Conservation (phyloP, 2,113 vertebrate species). For the Epinephelus moara region DNA sequence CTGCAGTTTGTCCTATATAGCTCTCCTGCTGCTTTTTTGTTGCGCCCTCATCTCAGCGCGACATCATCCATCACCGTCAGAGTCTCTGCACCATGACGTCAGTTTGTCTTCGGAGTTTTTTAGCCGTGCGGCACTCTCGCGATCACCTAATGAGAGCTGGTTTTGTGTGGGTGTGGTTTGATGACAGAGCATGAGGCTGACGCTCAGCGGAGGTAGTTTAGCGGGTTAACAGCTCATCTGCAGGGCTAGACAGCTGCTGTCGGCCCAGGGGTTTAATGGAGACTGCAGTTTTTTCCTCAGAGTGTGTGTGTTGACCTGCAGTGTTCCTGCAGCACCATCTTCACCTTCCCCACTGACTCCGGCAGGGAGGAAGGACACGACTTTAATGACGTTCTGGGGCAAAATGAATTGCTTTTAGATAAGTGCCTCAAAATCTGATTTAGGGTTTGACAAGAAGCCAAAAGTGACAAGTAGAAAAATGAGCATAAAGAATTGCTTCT, state of each 20-base stretch:
- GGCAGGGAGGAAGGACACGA: slow-evolving; percentile 48
- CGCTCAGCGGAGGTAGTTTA: slow-evolving; percentile 22
- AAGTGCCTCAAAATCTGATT: slow-evolving; percentile 52
- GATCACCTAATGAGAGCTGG: slow-evolving; percentile 5
- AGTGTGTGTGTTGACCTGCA: slow-evolving; percentile 67
- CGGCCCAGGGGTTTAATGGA: slow-evolving; percentile 69
- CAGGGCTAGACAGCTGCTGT: slow-evolving; percentile 68
- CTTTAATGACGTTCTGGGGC: slow-evolving; percentile 11
- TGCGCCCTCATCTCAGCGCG: slow-evolving; percentile 43
- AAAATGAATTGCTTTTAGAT: slow-evolving; percentile 52
- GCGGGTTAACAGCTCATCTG: slow-evolving; percentile 63
- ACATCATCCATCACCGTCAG: slow-evolving; percentile 65
- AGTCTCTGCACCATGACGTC: slow-evolving; percentile 66
- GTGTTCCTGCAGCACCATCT: slow-evolving; percentile 72
- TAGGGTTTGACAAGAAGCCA: slow-evolving; percentile 45
- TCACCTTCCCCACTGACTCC: slow-evolving; percentile 50
- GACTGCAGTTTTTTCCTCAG: slow-evolving; percentile 60
- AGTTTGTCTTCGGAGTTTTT: slow-evolving; percentile 40
- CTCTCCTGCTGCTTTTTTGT: slow-evolving; percentile 28
- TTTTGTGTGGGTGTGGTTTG: slow-evolving; percentile 40
- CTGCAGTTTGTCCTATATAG: slow-evolving; percentile 19
- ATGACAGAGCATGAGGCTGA: slow-evolving; percentile 39
- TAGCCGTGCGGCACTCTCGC: neutral
- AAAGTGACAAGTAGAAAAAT: slow-evolving; percentile 39
- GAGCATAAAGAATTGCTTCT: slow-evolving; percentile 18